These are phyloP conservation scores for Bembecia ichneumoniformis DNA, from an alignment of 2,888 invertebrate genomes.

Conservation along the genomic window DNA sequence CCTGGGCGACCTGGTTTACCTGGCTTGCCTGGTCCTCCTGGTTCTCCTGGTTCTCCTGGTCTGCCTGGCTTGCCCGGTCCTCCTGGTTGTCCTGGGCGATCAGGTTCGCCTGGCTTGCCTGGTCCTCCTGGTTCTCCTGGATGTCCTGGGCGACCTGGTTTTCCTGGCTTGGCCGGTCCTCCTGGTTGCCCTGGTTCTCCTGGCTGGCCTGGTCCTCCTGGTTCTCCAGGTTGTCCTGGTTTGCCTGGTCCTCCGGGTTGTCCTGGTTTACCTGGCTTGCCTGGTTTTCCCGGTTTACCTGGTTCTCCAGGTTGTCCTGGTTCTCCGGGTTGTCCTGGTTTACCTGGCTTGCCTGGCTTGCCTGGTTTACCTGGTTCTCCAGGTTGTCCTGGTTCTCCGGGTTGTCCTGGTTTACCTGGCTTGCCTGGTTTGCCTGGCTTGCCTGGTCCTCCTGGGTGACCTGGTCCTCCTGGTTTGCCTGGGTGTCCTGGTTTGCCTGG, in stretches of 20 bases:
- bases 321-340: background rate
- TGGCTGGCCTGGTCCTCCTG: background rate
- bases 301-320: background rate
- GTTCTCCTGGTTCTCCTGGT: background rate
- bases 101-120: background rate
- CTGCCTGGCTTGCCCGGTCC: background rate
- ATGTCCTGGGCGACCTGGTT: background rate
- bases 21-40: background rate
- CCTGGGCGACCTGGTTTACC: background rate
- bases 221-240: background rate
- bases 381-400: background rate
- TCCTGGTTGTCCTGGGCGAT: background rate
- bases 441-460: background rate
- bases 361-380: background rate
- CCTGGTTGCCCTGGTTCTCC: background rate
- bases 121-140: background rate
- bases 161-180: background rate
- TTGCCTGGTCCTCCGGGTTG: background rate
- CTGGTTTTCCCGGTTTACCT: background rate
- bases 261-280: background rate
- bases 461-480: background rate
- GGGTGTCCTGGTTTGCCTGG: background rate
- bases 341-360: background rate
- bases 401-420: background rate
- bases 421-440: background rate